phyloP scores from a whole-genome alignment of 2,888 invertebrate species.

The Cremastobaeus sp. region DNA sequence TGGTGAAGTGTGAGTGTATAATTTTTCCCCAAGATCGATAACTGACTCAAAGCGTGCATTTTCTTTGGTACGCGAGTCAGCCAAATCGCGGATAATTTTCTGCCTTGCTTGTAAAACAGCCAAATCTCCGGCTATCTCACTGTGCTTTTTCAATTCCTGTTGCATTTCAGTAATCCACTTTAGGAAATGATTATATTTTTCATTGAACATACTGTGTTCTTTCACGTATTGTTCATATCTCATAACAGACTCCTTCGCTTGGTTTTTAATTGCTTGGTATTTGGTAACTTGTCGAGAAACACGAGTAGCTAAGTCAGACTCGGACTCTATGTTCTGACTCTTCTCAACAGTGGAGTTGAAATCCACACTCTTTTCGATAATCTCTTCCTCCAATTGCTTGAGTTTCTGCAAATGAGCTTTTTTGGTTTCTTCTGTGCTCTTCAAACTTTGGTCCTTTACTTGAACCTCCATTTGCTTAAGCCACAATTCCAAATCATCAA shows the following conservation, averaged over 20 bases:
- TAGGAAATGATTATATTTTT: slow-evolving; percentile 85
- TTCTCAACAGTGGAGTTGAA: slow-evolving; percentile 84
- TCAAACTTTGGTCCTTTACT: slow-evolving; percentile 92
- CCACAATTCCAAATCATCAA: slow-evolving; percentile 90
- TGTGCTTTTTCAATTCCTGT: slow-evolving; percentile 86
- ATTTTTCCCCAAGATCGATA: slow-evolving; percentile 92
- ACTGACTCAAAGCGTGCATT: slow-evolving; percentile 89
- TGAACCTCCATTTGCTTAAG: slow-evolving; percentile 90
- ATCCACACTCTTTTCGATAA: slow-evolving; percentile 83
- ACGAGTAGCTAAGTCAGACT: slow-evolving; percentile 86
- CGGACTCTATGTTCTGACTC: slow-evolving; percentile 85
- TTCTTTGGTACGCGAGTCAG: slow-evolving; percentile 88
- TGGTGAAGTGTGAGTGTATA: slow-evolving; percentile 95
- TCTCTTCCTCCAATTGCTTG: slow-evolving; percentile 84
- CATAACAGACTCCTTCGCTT: slow-evolving; percentile 89
- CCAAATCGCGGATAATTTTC: slow-evolving; percentile 87
- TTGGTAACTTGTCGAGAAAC: slow-evolving; percentile 88
- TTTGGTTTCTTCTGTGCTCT: slow-evolving; percentile 91
- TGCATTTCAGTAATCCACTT: slow-evolving; percentile 87
- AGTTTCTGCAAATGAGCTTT: slow-evolving; percentile 87
- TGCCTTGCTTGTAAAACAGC: slow-evolving; percentile 90
- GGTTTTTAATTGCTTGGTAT: slow-evolving; percentile 89
- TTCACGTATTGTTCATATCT: slow-evolving; percentile 91
- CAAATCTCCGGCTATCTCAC: slow-evolving; percentile 92
- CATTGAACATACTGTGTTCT: slow-evolving; percentile 88